Base-by-base conservation (phyloP, 2,888 invertebrate species). In the Cataglyphis cursor region DNA sequence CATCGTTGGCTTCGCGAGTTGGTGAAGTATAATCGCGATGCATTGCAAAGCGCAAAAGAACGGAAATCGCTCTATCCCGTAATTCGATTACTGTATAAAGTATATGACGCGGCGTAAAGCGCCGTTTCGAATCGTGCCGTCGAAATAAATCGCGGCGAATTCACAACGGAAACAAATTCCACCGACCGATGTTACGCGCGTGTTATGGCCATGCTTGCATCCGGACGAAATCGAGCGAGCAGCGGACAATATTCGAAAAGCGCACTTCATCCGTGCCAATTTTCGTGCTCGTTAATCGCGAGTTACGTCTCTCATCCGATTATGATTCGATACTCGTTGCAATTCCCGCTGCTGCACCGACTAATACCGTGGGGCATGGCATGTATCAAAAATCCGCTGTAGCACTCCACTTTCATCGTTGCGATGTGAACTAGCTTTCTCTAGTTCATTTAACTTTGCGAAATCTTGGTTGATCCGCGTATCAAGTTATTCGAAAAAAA, bases 211-310 rank as follows among this genome's bases (percentile, higher is more conserved):
- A 54, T 18, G n/a, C 35, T 18, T 51, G 18, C 24, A 35, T 51
- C 24, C 35, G 48, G 31, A n/a, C 54, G 57, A 68, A 78, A 78
- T 78, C 78, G 78, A 78, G 68, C 68, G 57, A 21, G 21, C 78
- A 38, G n/a, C 66, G 57, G 78, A 80, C 78, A 70, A 80, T 80
- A 80, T 80, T 59, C 68, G 70, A 59, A 68, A 80, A 80, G 70
- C 78, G 44, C 59, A 31, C 59, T 44, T 66, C 76, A 68, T 68
- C 57, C 68, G 57, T 68, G 78, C 78, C 78, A 80, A 80, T 80
- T 80, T 80, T 80, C 78, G 44, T 80, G 59, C 68, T 80, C 70
- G 78, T 80, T 80, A 80, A 68, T 70, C 78, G 70, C 78, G 44
- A 80, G 59, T 68, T 80, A 80, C 70, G 59, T 48, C 70, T 35